phyloP scores from a whole-genome alignment of 2,888 invertebrate genomes.

The Sinelater perroti region DNA sequence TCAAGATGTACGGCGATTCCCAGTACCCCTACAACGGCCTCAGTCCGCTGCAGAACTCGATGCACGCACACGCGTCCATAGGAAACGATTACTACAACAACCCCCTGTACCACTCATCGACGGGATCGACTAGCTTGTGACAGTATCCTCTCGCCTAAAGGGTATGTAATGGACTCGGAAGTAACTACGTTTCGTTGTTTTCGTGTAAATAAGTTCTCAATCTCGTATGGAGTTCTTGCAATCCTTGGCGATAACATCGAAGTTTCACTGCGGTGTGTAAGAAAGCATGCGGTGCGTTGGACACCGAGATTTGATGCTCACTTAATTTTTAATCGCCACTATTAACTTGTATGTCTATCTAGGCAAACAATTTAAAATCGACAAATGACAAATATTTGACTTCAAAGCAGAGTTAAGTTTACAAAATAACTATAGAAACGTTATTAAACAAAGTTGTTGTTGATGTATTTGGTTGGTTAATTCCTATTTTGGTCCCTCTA shows the following conservation, averaged over 20 bases:
- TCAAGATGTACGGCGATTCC: slow-evolving; percentile 91
- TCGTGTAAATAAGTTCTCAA: slow-evolving; percentile 19
- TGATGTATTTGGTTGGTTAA: too few relatives aligned
- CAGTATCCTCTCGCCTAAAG: slow-evolving; percentile 86
- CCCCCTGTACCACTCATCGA: slow-evolving; percentile 77
- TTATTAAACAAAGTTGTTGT: too few relatives aligned
- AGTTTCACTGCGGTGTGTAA: too few relatives aligned
- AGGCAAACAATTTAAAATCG: too few relatives aligned
- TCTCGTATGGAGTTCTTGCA: slow-evolving; percentile 19
- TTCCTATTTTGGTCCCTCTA: too few relatives aligned
- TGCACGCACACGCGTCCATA: slow-evolving; percentile 64
- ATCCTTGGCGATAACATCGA: slow-evolving; percentile 27
- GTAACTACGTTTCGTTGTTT: slow-evolving; percentile 17
- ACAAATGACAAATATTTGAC: too few relatives aligned
- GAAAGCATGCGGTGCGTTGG: too few relatives aligned
- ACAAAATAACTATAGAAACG: too few relatives aligned
- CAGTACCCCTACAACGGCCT: slow-evolving; percentile 71
- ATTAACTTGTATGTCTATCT: too few relatives aligned
- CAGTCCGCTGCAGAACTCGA: slow-evolving; percentile 69
- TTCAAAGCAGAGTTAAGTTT: too few relatives aligned
- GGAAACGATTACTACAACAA: slow-evolving; percentile 85
- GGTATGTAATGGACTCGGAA: slow-evolving; percentile 22
- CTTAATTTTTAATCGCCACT: too few relatives aligned
- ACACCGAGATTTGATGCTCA: too few relatives aligned
- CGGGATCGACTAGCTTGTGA: slow-evolving; percentile 87